Percentiles rank a stretch among this genome's conserved stretches.
Conservation (phyloP, 2,888 invertebrate species). For the Tetranychus truncatus region DNA sequence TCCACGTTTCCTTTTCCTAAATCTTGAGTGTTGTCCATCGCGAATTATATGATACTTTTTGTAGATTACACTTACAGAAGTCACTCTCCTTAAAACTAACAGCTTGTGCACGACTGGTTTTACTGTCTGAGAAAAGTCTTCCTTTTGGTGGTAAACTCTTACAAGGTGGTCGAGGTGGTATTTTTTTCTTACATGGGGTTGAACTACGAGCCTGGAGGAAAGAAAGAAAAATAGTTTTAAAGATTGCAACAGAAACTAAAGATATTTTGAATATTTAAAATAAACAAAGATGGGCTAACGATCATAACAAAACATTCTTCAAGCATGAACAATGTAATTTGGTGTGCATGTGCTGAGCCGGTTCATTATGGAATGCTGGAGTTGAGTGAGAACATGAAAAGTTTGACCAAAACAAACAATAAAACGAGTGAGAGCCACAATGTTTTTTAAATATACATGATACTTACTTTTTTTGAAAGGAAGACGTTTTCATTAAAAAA, state of each 20-base stretch:
- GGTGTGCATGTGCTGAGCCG: background rate
- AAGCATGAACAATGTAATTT: too few relatives aligned
- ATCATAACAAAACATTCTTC: too few relatives aligned
- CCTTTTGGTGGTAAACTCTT: slow-evolving; percentile 21
- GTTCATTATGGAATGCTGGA: background rate
- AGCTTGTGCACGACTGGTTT: slow-evolving; percentile 19
- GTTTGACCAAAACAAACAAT: background rate
- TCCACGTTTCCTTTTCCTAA: too few relatives aligned
- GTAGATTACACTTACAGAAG: slow-evolving; percentile 21
- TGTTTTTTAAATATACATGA: background rate
- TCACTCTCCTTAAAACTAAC: slow-evolving; percentile 24
- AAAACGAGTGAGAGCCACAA: slow-evolving; percentile 1
- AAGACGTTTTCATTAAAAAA: slow-evolving; percentile 19
- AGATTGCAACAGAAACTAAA: background rate
- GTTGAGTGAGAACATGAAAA: slow-evolving; percentile 6
- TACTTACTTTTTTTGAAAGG: slow-evolving; percentile 17
- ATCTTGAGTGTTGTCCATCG: too few relatives aligned
- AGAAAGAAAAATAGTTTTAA: background rate
- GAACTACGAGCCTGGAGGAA: background rate
- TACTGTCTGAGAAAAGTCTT: slow-evolving; percentile 17
- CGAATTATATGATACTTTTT: background rate
- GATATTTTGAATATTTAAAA: too few relatives aligned
- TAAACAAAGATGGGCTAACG: too few relatives aligned
- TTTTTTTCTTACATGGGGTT: slow-evolving; percentile 17
- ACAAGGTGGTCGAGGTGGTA: slow-evolving; percentile 21